Conservation (phyloP, 1,140 invertebrate genomes). For the Drosophila tristis region DNA sequence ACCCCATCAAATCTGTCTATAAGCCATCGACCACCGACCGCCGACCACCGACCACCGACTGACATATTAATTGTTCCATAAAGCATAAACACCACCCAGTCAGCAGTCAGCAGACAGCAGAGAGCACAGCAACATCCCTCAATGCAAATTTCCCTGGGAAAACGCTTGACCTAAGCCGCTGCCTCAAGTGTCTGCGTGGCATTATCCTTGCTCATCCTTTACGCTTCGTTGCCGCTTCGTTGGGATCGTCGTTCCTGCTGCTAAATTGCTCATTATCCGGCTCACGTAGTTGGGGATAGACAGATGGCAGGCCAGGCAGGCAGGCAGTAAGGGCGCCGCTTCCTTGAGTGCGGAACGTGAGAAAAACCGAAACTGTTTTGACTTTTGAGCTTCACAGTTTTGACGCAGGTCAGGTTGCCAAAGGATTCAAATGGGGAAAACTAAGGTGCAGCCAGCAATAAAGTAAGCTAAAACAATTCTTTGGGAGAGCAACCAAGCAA, state of each 20-base stretch:
- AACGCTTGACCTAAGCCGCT: conserved; percentile 32
- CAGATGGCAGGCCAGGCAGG: too few species aligned
- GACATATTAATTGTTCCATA: conserved; percentile 65
- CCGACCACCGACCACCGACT: conserved; percentile 18
- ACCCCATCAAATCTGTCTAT: conserved; percentile 56
- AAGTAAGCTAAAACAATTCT: too few species aligned
- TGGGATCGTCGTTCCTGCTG: conserved; percentile 25
- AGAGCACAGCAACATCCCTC: too few species aligned
- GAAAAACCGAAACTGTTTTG: conserved; percentile 15
- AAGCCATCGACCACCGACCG: neutral
- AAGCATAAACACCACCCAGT: conserved; percentile 44
- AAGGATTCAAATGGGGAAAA: neutral
- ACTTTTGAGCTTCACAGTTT: neutral
- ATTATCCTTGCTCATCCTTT: conserved; percentile 47
- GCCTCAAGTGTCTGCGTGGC: conserved; percentile 44
- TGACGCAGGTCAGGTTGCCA: conserved; percentile 28
- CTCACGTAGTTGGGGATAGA: conserved; percentile 16
- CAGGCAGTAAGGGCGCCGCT: conserved; percentile 2
- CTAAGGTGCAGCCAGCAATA: too few species aligned
- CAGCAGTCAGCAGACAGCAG: conserved; percentile 1
- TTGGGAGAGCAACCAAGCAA: too few species aligned
- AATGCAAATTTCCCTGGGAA: conserved; percentile 42
- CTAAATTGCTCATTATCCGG: conserved; percentile 52
- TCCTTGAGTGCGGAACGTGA: conserved; percentile 25
- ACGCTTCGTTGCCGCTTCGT: conserved; percentile 42